Evolutionary conservation across 2,797 vertebrate genomes (phyloP).

Genomic region (Anabacerthia variegaticeps): DNA sequence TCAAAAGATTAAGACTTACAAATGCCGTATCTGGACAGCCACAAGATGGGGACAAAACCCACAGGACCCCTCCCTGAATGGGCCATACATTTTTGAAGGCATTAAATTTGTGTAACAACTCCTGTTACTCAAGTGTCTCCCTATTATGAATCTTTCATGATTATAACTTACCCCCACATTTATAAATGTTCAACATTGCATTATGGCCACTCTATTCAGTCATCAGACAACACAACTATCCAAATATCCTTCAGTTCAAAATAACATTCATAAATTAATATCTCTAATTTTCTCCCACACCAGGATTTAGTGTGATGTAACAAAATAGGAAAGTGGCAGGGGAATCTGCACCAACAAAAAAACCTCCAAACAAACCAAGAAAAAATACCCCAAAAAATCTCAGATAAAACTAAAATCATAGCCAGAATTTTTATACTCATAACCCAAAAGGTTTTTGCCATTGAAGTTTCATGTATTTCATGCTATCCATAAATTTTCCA

Average conservation of each 20-base stretch:
- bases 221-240: neutral
- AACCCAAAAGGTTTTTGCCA: neutral
- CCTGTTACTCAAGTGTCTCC: neutral
- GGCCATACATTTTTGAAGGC: slow-evolving; percentile 7
- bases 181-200: neutral
- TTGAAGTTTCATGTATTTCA: neutral
- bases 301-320: neutral
- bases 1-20: neutral
- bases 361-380: neutral
- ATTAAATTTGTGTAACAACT: neutral
- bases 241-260: neutral
- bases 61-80: neutral
- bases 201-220: neutral
- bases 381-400: neutral
- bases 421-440: neutral
- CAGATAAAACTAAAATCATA: neutral
- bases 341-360: neutral
- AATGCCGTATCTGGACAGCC: slow-evolving; percentile 35
- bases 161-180: neutral
- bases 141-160: neutral
- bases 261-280: neutral
- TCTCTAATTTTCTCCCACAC: neutral
- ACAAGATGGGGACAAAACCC: slow-evolving; percentile 70
- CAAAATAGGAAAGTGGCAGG: neutral
- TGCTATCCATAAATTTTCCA: neutral